Evolutionary conservation across 2,888 invertebrate species (phyloP).

Genomic region (Chloroclysta siterata): DNA sequence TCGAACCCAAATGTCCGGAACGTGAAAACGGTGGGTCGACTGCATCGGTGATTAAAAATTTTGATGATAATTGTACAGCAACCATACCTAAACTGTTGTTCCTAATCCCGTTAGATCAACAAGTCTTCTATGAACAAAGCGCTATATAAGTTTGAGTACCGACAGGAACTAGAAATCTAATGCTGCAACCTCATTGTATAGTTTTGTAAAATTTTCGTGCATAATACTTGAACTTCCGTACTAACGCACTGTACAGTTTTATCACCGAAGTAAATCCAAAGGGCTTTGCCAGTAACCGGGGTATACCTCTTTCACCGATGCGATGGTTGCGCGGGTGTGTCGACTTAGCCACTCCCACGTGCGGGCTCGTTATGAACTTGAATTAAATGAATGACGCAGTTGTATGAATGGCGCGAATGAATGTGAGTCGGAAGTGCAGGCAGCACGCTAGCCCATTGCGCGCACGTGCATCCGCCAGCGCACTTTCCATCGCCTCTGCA

Average conservation of each 20-base stretch:
- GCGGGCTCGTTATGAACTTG: conserved; percentile 75
- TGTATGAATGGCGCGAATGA: conserved; percentile 82
- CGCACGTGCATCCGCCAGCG: conserved; percentile 67
- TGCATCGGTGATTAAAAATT: conserved; percentile 64
- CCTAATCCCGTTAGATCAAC: not conserved
- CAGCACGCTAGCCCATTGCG: conserved; percentile 73
- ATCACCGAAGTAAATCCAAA: not conserved
- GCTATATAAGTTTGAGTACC: too few relatives aligned
- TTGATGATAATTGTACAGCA: conserved; percentile 43
- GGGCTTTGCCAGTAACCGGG: conserved; percentile 7
- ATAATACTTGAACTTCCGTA: too few relatives aligned
- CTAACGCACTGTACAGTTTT: not conserved
- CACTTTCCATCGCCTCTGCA: conserved; percentile 21
- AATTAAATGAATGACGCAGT: conserved; percentile 82
- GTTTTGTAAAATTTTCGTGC: too few relatives aligned
- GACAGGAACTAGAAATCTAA: too few relatives aligned
- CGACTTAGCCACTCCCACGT: conserved; percentile 66
- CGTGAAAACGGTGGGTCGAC: conserved; percentile 54
- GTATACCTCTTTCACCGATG: conserved; percentile 31
- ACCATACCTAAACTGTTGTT: not conserved
- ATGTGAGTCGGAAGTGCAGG: conserved; percentile 80
- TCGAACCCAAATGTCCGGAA: conserved; percentile 51
- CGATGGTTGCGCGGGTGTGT: conserved; percentile 57
- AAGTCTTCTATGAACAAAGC: not conserved
- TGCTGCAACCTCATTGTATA: too few relatives aligned